Conservation (phyloP, 2,888 invertebrate species). For the Drosophila pseudotakahashii region DNA sequence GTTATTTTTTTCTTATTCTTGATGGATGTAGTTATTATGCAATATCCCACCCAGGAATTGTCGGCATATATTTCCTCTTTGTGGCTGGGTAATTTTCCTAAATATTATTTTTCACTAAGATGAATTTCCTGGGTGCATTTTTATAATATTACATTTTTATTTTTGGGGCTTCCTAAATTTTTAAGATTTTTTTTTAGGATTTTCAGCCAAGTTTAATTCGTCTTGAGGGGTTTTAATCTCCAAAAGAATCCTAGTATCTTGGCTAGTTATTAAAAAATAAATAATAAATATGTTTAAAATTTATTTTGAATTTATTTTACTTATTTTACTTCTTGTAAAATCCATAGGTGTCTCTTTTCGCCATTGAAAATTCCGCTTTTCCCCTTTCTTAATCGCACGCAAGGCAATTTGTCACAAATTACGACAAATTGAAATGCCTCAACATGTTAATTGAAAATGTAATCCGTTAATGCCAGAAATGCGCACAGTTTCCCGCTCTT, state of each 20-base stretch:
- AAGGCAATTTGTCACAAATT: conserved; percentile 53
- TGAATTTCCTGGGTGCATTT: background rate
- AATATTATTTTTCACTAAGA: background rate
- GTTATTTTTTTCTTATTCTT: background rate
- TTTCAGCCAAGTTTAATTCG: too few species aligned
- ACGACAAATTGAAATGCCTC: conserved; percentile 56
- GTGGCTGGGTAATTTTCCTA: background rate
- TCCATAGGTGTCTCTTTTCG: background rate
- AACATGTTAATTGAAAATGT: conserved; percentile 55
- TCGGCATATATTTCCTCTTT: background rate
- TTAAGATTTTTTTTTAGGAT: too few species aligned
- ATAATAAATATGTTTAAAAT: too few species aligned
- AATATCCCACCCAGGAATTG: conserved; percentile 26
- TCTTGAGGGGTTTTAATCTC: too few species aligned
- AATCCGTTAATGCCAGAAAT: conserved; percentile 54
- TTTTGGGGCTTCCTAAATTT: background rate
- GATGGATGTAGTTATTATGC: conserved; percentile 36
- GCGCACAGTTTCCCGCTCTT: background rate
- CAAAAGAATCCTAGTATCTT: too few species aligned
- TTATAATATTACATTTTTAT: background rate
- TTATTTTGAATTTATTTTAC: too few species aligned
- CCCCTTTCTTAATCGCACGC: conserved; percentile 24
- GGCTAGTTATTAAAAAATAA: too few species aligned
- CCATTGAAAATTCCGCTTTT: background rate
- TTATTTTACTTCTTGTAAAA: background rate